phyloP scores from a whole-genome alignment of 2,113 vertebrate species.

The Pelodiscus sinensis region DNA sequence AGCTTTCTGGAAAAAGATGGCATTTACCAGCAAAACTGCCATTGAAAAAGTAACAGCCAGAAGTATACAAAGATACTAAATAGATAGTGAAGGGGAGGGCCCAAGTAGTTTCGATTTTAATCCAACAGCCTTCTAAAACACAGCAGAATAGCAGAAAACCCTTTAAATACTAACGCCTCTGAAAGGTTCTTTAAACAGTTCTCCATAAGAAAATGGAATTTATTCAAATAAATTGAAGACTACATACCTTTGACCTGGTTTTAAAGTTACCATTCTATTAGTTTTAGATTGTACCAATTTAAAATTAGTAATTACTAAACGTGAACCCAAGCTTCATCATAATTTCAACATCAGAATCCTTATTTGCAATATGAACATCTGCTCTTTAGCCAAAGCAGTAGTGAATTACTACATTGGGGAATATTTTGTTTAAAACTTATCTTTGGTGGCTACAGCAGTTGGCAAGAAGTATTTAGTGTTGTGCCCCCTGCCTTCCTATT shows the following conservation, averaged over 20 bases:
- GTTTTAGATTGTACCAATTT: no score
- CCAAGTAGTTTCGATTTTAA: not conserved
- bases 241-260: not conserved
- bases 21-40: not conserved
- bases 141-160: not conserved
- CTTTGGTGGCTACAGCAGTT: not conserved
- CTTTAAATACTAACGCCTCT: not conserved
- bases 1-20: not conserved
- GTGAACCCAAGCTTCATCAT: accelerated
- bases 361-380: not conserved
- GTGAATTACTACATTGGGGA: not conserved
- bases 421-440: not conserved
- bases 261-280: not conserved
- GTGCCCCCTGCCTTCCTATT: not conserved
- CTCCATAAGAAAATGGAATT: not conserved
- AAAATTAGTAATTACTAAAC: not conserved
- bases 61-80: not conserved
- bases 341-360: not conserved
- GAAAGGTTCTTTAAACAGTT: not conserved
- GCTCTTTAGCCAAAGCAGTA: not conserved
- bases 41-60: not conserved
- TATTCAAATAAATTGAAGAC: not conserved
- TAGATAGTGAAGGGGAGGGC: not conserved
- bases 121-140: not conserved
- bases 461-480: not conserved